Evolutionary conservation across 2,113 vertebrate species (phyloP), one percentile per base, ranked within the genome.

Genomic region (Pedetes capensis): DNA sequence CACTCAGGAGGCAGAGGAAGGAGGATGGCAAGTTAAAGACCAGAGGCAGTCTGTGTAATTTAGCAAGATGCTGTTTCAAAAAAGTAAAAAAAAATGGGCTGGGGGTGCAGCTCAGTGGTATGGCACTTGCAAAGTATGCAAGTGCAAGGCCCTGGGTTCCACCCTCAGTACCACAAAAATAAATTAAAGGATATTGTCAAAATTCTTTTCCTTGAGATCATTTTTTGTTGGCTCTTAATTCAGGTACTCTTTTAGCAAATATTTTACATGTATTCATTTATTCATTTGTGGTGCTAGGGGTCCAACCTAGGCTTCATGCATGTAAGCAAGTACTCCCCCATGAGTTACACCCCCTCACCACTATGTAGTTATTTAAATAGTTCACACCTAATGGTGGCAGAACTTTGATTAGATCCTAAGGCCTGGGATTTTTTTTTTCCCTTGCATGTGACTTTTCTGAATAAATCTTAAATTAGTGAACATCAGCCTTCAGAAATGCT

Each of bases 171-270:
- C n/a, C n/a, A n/a, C n/a, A n/a, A n/a, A n/a, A n/a, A n/a, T n/a
- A n/a, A n/a, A n/a, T 71, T 23, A 74, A 87, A 88, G 49, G 47
- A 27, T 72, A 14, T 22, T 68, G 8, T 91, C 92, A 66, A 14
- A 72, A n/a, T 74, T 89, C 3, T 76, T 75, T 91, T 71, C 75
- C 44, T 68, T 93, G 68, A 93, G 92, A 64, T 91, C 69, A 89
- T 1, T 85, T 87, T 90, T 23, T 92, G 20, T 89, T 85, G 49
- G 84, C 69, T 91, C 61, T 34, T 59, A 39, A 91, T 69, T 63
- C 78, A 71, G 84, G 81, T 53, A 59, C n/a, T 90, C 34, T n/a
- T 90, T 79, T 69, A 49, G 47, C 23, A 83, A 44, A 74, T 76
- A 57, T 80, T 89, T 78, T 61, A 64, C 20, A 53, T 76, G 34